Evolutionary conservation across 1,140 invertebrate species (phyloP).

Genomic region (Trinorchestia longiramus): DNA sequence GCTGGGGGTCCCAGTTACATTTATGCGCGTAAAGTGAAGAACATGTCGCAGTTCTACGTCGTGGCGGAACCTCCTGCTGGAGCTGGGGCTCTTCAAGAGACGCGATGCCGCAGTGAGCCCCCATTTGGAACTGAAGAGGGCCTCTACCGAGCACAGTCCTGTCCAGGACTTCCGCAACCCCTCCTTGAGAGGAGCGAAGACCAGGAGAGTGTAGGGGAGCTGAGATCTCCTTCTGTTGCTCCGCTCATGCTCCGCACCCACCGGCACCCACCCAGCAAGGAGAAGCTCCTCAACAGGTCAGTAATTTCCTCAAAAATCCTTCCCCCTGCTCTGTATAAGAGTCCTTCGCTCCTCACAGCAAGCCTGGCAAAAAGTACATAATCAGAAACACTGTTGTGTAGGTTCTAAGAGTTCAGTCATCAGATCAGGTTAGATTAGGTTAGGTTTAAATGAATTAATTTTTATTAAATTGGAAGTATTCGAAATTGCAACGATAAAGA

Average conservation of each 20-base stretch:
- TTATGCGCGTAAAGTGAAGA: constrained; percentile 43
- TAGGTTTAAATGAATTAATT: too few species aligned
- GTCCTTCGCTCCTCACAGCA: neutral
- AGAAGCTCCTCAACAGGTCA: constrained; percentile 41
- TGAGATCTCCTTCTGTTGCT: neutral
- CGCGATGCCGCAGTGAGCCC: constrained; percentile 42
- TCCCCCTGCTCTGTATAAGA: neutral
- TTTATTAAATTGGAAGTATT: too few species aligned
- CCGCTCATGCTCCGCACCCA: neutral
- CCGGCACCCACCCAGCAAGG: constrained; percentile 27
- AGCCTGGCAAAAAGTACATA: neutral
- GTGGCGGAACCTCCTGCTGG: neutral
- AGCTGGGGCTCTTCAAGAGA: neutral
- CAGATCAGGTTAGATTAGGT: too few species aligned
- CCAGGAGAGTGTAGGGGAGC: constrained; percentile 38
- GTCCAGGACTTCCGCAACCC: constrained; percentile 14
- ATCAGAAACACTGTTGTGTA: too few species aligned
- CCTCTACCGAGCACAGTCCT: constrained; percentile 38
- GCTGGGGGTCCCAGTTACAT: neutral
- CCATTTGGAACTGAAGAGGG: constrained; percentile 31
- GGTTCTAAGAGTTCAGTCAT: neutral
- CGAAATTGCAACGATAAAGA: too few species aligned
- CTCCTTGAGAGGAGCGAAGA: constrained; percentile 24
- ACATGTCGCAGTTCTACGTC: constrained; percentile 50
- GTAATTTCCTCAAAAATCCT: neutral